These are phyloP conservation scores for Mormyrus lacerda DNA, from an alignment of 2,113 vertebrate species.

Conservation along the genomic window DNA sequence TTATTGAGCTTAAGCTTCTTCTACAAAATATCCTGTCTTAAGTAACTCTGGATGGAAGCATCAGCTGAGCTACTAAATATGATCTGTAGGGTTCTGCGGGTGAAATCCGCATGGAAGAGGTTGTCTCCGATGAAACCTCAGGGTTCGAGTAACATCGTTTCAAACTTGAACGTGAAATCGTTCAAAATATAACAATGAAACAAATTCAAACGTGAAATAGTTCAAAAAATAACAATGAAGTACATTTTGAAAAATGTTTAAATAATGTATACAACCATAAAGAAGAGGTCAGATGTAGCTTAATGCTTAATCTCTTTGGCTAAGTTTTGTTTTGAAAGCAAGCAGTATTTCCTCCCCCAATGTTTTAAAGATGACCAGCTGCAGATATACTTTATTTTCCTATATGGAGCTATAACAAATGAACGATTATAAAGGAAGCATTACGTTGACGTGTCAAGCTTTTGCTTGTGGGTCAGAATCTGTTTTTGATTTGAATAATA, in stretches of 20 bases:
- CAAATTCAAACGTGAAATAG: not conserved
- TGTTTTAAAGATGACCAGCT: not conserved
- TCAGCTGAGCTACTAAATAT: not conserved
- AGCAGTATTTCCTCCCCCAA: not conserved
- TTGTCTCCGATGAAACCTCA: not conserved
- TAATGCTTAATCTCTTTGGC: not conserved
- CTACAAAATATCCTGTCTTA: not conserved
- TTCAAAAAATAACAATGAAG: not conserved
- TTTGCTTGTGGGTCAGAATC: not conserved
- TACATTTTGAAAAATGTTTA: not conserved
- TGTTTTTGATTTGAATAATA: not conserved
- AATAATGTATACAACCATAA: not conserved
- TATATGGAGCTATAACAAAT: not conserved
- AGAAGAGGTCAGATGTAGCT: not conserved
- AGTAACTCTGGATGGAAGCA: not conserved
- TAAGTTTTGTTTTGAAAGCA: not conserved
- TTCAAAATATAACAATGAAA: not conserved
- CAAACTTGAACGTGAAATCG: not conserved
- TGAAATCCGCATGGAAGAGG: not conserved
- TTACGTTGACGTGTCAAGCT: not conserved
- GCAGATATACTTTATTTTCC: not conserved
- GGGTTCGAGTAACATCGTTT: not conserved
- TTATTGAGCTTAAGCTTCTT: not conserved
- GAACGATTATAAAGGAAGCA: not conserved
- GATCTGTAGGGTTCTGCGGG: not conserved